A percentile compares a stretch with the other conserved stretches of the same genome.
phyloP scores from a whole-genome alignment of 2,113 vertebrate species.

The Ivindomyrus marchei region DNA sequence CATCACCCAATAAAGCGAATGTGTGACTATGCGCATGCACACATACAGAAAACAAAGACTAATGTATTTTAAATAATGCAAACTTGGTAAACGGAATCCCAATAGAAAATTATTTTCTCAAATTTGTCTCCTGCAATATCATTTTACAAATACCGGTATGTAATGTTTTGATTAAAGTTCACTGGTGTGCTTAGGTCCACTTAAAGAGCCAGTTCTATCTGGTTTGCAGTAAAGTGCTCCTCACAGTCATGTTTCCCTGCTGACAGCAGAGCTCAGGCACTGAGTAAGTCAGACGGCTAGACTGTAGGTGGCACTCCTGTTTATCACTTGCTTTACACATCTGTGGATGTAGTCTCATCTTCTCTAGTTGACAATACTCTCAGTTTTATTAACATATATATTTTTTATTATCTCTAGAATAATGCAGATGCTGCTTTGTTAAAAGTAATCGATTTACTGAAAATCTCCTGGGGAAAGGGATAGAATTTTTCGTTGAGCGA shows the following conservation, averaged over 20 bases:
- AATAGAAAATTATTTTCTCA: not conserved
- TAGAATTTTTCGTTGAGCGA: not conserved
- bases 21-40: not conserved
- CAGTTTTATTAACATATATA: not conserved
- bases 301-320: conserved; percentile 14
- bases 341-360: not conserved
- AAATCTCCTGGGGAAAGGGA: not conserved
- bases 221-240: not conserved
- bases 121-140: not conserved
- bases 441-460: not conserved
- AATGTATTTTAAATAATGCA: not conserved
- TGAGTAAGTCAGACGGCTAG: not conserved
- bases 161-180: not conserved
- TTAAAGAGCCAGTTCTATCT: not conserved
- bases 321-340: not conserved
- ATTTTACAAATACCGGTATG: not conserved
- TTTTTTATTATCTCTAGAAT: not conserved
- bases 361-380: not conserved
- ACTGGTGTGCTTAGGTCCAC: not conserved
- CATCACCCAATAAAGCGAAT: not conserved
- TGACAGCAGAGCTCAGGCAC: not conserved
- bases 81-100: not conserved
- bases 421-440: not conserved
- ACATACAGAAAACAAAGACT: not conserved
- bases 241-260: not conserved